These are phyloP conservation scores for Eupsilia transversa DNA, from an alignment of 2,888 invertebrate species.

Conservation along the genomic window DNA sequence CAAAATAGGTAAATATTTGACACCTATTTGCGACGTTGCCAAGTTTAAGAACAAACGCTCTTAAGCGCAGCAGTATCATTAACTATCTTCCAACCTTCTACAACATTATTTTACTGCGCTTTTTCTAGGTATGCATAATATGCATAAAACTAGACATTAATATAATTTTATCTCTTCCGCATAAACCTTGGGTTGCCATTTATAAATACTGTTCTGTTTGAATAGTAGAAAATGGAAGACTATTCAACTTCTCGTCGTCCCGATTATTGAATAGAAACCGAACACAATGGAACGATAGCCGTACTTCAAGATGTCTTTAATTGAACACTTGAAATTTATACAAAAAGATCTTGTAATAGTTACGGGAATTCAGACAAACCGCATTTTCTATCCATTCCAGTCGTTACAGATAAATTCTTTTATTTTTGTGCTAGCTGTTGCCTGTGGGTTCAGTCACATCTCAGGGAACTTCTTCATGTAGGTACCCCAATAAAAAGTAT, in stretches of 20 bases:
- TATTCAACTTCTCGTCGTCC: slow-evolving; percentile 17
- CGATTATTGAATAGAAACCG: slow-evolving; percentile 35
- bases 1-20: too few species aligned
- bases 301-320: slow-evolving; percentile 39
- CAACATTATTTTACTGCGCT: neutral
- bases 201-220: slow-evolving; percentile 28
- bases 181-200: slow-evolving; percentile 26
- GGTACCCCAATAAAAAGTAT: too few species aligned
- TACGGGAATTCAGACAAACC: slow-evolving; percentile 13
- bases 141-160: neutral
- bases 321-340: slow-evolving; percentile 43
- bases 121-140: slow-evolving; percentile 11
- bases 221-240: slow-evolving; percentile 39
- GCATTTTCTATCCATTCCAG: slow-evolving; percentile 6
- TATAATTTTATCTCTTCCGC: neutral
- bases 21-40: too few species aligned
- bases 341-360: slow-evolving; percentile 28
- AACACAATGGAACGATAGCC: slow-evolving; percentile 42
- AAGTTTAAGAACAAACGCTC: too few species aligned
- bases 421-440: neutral
- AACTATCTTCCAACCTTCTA: too few species aligned
- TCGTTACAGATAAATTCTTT: neutral
- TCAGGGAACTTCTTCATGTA: neutral
- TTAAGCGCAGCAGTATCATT: too few species aligned
- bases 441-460: neutral